Evolutionary conservation across 2,888 invertebrate genomes (phyloP).

Genomic region (Plebejus anna): DNA sequence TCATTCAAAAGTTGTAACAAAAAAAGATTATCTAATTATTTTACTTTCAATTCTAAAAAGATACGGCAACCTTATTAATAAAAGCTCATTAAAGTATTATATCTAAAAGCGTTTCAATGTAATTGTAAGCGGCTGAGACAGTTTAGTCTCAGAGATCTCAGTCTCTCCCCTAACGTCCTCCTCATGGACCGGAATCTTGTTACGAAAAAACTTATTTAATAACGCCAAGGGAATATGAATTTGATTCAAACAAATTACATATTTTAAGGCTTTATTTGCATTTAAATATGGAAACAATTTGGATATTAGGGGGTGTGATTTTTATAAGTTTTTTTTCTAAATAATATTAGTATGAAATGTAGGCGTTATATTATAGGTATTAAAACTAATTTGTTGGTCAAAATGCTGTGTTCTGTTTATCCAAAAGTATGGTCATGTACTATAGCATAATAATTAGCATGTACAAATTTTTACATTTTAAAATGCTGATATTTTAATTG

Average conservation of each 20-base stretch:
- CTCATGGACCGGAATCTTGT: slow-evolving; percentile 75
- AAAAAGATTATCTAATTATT: background rate
- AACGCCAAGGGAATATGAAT: slow-evolving; percentile 60
- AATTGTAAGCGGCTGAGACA: slow-evolving; percentile 34
- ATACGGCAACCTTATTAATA: background rate
- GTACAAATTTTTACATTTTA: no score
- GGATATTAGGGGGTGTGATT: background rate
- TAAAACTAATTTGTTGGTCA: no score
- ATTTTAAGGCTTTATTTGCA: slow-evolving; percentile 29
- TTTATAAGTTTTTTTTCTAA: background rate
- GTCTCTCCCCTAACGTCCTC: slow-evolving; percentile 71
- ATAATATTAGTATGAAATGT: no score
- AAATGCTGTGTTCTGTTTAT: no score
- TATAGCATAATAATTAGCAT: no score
- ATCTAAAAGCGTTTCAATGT: slow-evolving; percentile 39
- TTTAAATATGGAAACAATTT: background rate
- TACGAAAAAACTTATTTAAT: slow-evolving; percentile 74
- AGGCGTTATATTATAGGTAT: no score
- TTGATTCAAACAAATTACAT: slow-evolving; percentile 56
- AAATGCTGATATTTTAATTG: no score
- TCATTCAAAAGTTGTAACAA: background rate
- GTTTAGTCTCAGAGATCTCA: slow-evolving; percentile 48
- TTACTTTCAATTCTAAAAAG: background rate
- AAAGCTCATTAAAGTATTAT: slow-evolving; percentile 15
- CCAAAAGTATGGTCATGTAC: no score